Percentiles rank a stretch among this genome's conserved stretches.
phyloP scores from a whole-genome alignment of 2,797 vertebrate species.

The Fringilla coelebs region DNA sequence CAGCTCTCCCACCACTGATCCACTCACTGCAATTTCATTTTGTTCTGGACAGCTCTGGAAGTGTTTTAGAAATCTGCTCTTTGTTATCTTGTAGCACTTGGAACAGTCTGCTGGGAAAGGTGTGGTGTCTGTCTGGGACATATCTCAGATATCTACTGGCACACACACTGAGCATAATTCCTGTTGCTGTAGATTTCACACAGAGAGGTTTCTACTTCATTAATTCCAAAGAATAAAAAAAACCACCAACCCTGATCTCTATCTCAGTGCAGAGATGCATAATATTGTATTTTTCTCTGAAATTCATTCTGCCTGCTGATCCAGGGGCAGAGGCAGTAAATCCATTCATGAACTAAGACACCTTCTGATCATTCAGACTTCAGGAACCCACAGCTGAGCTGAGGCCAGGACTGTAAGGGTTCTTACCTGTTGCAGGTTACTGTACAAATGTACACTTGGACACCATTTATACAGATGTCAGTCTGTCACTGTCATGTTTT shows the following conservation, averaged over 20 bases:
- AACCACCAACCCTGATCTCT: background rate
- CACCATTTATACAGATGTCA: background rate
- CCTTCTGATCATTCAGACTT: background rate
- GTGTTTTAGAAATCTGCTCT: background rate
- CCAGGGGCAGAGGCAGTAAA: background rate
- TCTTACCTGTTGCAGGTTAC: background rate
- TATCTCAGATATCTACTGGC: background rate
- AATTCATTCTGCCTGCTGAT: background rate
- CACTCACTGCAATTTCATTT: accelerated
- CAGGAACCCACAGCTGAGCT: background rate
- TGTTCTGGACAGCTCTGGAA: background rate
- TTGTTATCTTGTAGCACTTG: background rate
- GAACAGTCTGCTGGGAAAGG: background rate
- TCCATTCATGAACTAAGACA: background rate
- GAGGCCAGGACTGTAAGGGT: background rate
- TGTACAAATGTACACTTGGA: background rate
- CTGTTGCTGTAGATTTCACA: background rate
- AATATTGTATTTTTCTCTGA: background rate
- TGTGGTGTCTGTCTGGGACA: background rate
- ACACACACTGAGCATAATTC: background rate
- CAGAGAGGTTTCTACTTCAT: background rate
- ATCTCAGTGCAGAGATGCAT: background rate
- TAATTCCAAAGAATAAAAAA: background rate
- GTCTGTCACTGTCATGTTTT: background rate
- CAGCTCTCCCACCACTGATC: background rate